phyloP scores from a whole-genome alignment of 2,797 vertebrate species.

The Pempheris klunzingeri region DNA sequence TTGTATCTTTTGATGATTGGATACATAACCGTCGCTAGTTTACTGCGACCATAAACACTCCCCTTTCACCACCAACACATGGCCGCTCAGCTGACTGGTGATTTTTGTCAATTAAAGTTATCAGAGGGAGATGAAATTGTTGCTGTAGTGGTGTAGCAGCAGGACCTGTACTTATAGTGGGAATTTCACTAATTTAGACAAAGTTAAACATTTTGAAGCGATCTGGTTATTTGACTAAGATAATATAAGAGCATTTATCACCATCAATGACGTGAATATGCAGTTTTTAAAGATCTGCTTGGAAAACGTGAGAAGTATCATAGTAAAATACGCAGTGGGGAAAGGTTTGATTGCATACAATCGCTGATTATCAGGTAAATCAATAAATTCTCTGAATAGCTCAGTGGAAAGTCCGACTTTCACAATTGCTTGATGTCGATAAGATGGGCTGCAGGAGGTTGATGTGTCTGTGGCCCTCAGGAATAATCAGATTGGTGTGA shows the following conservation, averaged over 20 bases:
- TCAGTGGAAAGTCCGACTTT: conserved; percentile 3
- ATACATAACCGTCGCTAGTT: conserved; percentile 63
- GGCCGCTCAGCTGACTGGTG: conserved; percentile 36
- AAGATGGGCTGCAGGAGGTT: conserved; percentile 47
- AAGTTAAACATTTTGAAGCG: background rate
- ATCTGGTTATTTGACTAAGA: background rate
- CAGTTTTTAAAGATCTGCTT: background rate
- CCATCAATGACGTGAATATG: background rate
- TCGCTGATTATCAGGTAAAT: conserved; percentile 30
- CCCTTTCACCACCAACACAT: conserved; percentile 51
- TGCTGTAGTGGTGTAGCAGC: conserved; percentile 7
- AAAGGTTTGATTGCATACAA: conserved; percentile 29
- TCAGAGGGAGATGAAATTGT: conserved; percentile 23
- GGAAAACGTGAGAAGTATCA: background rate
- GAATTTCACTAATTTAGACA: conserved; percentile 10
- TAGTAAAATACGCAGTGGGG: background rate
- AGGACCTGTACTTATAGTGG: background rate
- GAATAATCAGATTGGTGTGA: conserved; percentile 56
- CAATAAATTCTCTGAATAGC: conserved; percentile 19
- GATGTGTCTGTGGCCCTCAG: conserved; percentile 48
- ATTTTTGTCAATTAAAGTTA: conserved; percentile 33
- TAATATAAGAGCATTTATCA: background rate
- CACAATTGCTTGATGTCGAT: no score
- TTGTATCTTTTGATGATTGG: conserved; percentile 70
- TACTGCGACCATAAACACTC: conserved; percentile 76